These are phyloP conservation scores for Mactra quadrangularis DNA, from an alignment of 1,140 invertebrate genomes.

Conservation along the genomic window DNA sequence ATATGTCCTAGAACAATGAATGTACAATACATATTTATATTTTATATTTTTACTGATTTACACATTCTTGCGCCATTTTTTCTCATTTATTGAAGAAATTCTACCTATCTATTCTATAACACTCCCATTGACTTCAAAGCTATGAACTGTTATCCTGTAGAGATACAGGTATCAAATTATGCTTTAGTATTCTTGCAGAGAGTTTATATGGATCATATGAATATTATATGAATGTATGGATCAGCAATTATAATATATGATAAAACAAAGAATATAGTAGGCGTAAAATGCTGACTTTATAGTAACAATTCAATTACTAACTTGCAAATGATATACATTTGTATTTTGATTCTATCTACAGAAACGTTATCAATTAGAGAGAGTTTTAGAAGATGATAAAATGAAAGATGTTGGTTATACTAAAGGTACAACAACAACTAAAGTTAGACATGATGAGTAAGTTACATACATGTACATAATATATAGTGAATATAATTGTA, in stretches of 20 bases:
- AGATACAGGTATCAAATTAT: not conserved
- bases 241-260: not conserved
- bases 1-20: too few relatives aligned
- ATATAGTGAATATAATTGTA: too few relatives aligned
- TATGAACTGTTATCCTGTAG: too few relatives aligned
- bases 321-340: not conserved
- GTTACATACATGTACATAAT: too few relatives aligned
- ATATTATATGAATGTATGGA: not conserved
- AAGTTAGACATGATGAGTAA: not conserved
- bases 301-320: not conserved
- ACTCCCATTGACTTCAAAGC: not conserved
- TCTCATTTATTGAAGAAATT: too few relatives aligned
- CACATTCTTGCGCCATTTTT: too few relatives aligned
- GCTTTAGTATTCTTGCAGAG: not conserved
- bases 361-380: slow-evolving; percentile 24
- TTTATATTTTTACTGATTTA: too few relatives aligned
- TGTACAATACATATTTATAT: too few relatives aligned
- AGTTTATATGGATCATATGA: not conserved
- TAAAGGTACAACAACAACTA: slow-evolving; percentile 22
- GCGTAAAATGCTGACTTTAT: not conserved
- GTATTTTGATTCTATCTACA: not conserved
- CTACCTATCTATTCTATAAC: too few relatives aligned
- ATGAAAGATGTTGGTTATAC: slow-evolving; percentile 9
- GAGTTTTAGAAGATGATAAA: slow-evolving; percentile 8
- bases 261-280: not conserved